Base-by-base conservation (phyloP, 1,140 invertebrate genomes). In the Carposina sasakii region DNA sequence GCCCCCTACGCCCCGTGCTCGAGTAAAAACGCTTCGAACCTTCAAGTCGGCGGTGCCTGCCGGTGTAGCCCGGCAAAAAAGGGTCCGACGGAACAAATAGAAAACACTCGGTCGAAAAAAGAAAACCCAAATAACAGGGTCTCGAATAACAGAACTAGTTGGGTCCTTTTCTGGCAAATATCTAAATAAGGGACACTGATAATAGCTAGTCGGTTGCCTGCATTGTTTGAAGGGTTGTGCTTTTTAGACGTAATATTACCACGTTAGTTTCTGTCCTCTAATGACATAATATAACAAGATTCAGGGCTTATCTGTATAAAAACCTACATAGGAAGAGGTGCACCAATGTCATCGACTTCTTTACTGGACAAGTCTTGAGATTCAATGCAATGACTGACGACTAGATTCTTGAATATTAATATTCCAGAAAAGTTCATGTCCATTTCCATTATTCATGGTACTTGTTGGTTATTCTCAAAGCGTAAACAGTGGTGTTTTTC, bases 81-180 rank as follows among this genome's bases (percentile, higher is more conserved):
- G 68, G 76, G 66, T 65, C 70, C 70, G 74, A 73, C 71, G 75
- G 76, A 79, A 79, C 77, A 81, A 81, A 83, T 78, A 81, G 77
- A 79, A 77, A 79, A 79, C 65, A 63, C 48, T 71, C 56, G 52
- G 54, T 48, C 51, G 63, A 68, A 79, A 67, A 65, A 54, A 67
- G 71, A 54, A 60, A 75, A 63, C 53, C 71, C 67, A 76, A 71
- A 76, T 74, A 74, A 73, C 61, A 64, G 60, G 67, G 70, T 77
- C 67, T 76, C 73, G 60, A 58, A 62, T 76, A 74, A 73, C 71
- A 76, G 71, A 77, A 76, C 70, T 73, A 75, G 67, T 71, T 61
- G 46, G 51, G 56, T 61, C 57, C 48, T 56, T 60, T 47, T 58
- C 47, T 66, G 60, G 52, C 49, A 47, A 36, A 50, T 60, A 61